These are phyloP conservation scores for Araneus ventricosus DNA, from an alignment of 1,140 invertebrate genomes.

Conservation along the genomic window DNA sequence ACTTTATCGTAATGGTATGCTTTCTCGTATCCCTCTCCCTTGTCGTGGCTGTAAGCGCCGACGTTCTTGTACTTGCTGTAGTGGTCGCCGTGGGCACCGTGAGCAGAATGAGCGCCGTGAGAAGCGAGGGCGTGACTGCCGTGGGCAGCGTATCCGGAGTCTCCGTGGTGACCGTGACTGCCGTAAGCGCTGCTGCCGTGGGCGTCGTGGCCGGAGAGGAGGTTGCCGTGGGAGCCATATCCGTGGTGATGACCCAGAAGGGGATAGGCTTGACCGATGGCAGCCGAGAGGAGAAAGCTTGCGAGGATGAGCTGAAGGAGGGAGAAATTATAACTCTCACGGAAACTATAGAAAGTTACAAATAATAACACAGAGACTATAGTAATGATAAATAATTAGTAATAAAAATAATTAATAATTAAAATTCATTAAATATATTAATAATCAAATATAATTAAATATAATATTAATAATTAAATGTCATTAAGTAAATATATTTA, in stretches of 20 bases:
- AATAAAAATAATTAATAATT: too few relatives aligned
- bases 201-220: constrained; percentile 25
- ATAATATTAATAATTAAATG: too few relatives aligned
- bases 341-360: too few relatives aligned
- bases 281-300: neutral
- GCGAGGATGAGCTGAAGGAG: constrained; percentile 23
- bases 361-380: too few relatives aligned
- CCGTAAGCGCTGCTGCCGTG: constrained; percentile 24
- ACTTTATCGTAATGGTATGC: constrained; percentile 71
- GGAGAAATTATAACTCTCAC: too few relatives aligned
- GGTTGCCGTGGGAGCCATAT: constrained; percentile 53
- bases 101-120: constrained; percentile 65
- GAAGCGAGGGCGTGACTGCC: constrained; percentile 50
- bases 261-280: constrained; percentile 12
- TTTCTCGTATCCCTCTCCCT: constrained; percentile 73
- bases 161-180: constrained; percentile 58
- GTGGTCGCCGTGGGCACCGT: constrained; percentile 51
- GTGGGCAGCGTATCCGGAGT: constrained; percentile 55
- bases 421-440: too few relatives aligned
- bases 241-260: constrained; percentile 30
- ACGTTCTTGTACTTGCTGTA: constrained; percentile 56
- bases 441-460: too few relatives aligned
- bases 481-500: too few relatives aligned
- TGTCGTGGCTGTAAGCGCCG: constrained; percentile 70
- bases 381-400: too few relatives aligned